phyloP scores from a whole-genome alignment of 2,113 vertebrate genomes.

The Zosterops hypoxanthus region DNA sequence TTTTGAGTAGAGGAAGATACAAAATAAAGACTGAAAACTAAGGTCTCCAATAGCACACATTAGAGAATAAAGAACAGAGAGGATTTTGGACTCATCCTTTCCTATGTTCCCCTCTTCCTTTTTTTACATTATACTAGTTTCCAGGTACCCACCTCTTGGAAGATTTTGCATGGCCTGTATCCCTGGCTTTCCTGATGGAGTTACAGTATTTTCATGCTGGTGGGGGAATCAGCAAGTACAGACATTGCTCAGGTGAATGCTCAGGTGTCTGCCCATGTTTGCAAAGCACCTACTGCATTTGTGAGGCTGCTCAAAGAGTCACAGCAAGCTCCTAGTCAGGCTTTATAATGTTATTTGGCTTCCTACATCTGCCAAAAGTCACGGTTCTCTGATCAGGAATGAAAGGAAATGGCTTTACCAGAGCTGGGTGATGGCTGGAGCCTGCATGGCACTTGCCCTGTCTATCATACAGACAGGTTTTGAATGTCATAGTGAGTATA shows the following conservation, averaged over 20 bases:
- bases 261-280: not conserved
- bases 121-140: not conserved
- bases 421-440: not conserved
- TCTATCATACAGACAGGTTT: not conserved
- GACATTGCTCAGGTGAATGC: rapidly evolving
- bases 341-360: not conserved
- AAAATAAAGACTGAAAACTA: not conserved
- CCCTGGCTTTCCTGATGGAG: not conserved
- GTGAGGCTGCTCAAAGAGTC: not conserved
- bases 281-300: not conserved
- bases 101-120: not conserved
- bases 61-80: not conserved
- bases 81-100: not conserved
- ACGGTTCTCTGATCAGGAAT: not conserved
- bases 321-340: not conserved
- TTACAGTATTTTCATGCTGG: not conserved
- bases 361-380: not conserved
- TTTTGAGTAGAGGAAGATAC: not conserved
- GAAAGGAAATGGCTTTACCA: not conserved
- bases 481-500: not conserved
- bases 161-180: not conserved
- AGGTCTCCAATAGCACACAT: not conserved
- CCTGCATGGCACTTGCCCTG: not conserved
- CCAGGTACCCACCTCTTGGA: not conserved
- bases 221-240: rapidly evolving